Percentiles rank a stretch among this genome's conserved stretches.
These are phyloP conservation scores for Auanema freiburgensis DNA, from an alignment of 2,888 invertebrate genomes.

Conservation along the genomic window DNA sequence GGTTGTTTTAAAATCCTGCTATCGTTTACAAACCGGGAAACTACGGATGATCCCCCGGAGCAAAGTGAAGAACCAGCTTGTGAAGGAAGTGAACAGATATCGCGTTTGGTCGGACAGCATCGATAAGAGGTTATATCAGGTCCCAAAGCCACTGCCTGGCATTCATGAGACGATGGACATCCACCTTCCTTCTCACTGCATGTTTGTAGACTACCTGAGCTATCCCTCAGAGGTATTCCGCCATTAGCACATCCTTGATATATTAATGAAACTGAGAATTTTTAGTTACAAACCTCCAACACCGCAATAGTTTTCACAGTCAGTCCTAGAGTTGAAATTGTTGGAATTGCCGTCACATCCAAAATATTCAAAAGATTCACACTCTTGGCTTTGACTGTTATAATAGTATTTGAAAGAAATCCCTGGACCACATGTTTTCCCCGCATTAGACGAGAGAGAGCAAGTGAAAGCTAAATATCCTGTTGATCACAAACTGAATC, in stretches of 20 bases:
- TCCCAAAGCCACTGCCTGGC: constrained; percentile 44
- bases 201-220: constrained; percentile 35
- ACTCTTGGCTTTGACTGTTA: constrained; percentile 46
- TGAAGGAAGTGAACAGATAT: constrained; percentile 51
- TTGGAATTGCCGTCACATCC: constrained; percentile 59
- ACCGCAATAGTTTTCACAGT: constrained; percentile 55
- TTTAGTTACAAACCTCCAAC: constrained; percentile 39
- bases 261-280: constrained; percentile 5
- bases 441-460: constrained; percentile 42
- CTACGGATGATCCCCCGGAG: constrained; percentile 47
- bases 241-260: constrained; percentile 48
- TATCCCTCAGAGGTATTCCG: constrained; percentile 41
- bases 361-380: constrained; percentile 50
- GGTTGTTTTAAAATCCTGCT: background rate
- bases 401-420: constrained; percentile 52
- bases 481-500: background rate
- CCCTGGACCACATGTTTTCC: constrained; percentile 52
- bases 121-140: constrained; percentile 40
- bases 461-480: constrained; percentile 43
- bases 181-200: constrained; percentile 45
- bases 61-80: constrained; percentile 51
- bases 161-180: constrained; percentile 53
- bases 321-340: constrained; percentile 46
- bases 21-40: constrained; percentile 26
- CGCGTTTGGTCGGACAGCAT: constrained; percentile 51